A percentile compares a stretch with the other conserved stretches of the same genome.
These are phyloP conservation scores for Carposina sasakii DNA, from an alignment of 1,140 invertebrate species.

Conservation along the genomic window DNA sequence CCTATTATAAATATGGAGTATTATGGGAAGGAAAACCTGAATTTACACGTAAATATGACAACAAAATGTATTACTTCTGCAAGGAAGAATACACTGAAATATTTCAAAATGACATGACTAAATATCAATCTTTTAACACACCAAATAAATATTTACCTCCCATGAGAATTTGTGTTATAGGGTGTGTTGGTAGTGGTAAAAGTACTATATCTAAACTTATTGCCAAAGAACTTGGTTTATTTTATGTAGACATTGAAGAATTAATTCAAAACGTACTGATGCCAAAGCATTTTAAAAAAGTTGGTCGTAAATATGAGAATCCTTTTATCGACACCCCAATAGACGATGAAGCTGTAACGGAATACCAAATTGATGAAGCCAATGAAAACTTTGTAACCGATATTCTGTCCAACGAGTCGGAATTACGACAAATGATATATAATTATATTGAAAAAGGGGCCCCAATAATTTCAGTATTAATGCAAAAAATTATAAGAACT, in stretches of 20 bases:
- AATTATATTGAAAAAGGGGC: conserved; percentile 64
- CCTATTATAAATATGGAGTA: conserved; percentile 64
- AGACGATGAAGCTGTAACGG: conserved; percentile 41
- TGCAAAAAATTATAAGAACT: conserved; percentile 56
- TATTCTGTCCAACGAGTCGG: conserved; percentile 46
- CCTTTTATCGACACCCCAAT: conserved; percentile 38
- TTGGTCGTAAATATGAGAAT: conserved; percentile 53
- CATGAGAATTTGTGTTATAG: conserved; percentile 73
- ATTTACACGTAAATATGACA: conserved; percentile 62
- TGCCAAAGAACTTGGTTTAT: conserved; percentile 70
- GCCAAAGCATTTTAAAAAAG: conserved; percentile 55
- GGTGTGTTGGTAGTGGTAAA: conserved; percentile 69
- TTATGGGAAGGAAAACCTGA: conserved; percentile 74
- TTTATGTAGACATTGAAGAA: conserved; percentile 65
- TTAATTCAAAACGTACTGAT: conserved; percentile 45
- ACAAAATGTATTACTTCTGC: conserved; percentile 68
- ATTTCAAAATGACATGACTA: conserved; percentile 60
- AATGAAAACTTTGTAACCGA: conserved; percentile 35
- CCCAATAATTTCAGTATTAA: conserved; percentile 43
- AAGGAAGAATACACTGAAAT: conserved; percentile 55
- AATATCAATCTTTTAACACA: conserved; percentile 53
- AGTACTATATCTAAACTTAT: conserved; percentile 62
- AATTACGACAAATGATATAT: conserved; percentile 43
- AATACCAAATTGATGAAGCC: conserved; percentile 48
- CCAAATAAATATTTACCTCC: conserved; percentile 60